Conservation (phyloP, 2,888 invertebrate genomes). For the Gymnocheta viridis region DNA sequence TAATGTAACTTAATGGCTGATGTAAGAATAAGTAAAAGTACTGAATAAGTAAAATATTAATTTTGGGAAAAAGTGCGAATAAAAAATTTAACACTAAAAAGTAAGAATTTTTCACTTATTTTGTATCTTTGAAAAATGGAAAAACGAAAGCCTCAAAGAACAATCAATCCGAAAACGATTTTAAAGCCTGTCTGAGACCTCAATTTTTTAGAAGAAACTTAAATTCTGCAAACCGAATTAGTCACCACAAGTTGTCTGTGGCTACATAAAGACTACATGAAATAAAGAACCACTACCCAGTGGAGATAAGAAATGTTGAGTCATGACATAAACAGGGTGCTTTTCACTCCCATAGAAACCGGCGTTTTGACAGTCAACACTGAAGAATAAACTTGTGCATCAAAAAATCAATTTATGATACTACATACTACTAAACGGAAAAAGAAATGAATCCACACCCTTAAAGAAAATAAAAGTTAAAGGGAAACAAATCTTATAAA, state of each 20-base stretch:
- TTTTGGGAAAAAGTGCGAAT: no score
- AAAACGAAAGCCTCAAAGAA: no score
- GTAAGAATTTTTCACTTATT: no score
- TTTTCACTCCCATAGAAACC: constrained; percentile 48
- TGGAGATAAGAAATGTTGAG: constrained; percentile 47
- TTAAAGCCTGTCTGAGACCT: not conserved
- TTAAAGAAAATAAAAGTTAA: constrained; percentile 32
- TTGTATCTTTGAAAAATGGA: no score
- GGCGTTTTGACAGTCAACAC: constrained; percentile 42
- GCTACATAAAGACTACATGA: not conserved
- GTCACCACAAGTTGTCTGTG: not conserved
- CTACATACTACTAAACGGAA: constrained; percentile 2
- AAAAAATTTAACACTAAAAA: no score
- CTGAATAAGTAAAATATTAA: no score
- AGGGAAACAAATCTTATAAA: constrained; percentile 28
- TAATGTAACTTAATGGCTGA: no score
- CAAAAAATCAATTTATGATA: constrained; percentile 46
- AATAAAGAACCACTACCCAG: not conserved
- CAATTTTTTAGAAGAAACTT: not conserved
- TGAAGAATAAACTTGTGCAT: not conserved
- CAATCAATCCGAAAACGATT: not conserved
- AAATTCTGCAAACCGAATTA: not conserved
- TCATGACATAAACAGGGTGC: constrained; percentile 46
- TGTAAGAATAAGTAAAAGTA: no score
- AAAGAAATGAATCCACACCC: constrained; percentile 48